These are phyloP conservation scores for Tipula lateralis DNA, from an alignment of 2,888 invertebrate genomes.

Conservation along the genomic window DNA sequence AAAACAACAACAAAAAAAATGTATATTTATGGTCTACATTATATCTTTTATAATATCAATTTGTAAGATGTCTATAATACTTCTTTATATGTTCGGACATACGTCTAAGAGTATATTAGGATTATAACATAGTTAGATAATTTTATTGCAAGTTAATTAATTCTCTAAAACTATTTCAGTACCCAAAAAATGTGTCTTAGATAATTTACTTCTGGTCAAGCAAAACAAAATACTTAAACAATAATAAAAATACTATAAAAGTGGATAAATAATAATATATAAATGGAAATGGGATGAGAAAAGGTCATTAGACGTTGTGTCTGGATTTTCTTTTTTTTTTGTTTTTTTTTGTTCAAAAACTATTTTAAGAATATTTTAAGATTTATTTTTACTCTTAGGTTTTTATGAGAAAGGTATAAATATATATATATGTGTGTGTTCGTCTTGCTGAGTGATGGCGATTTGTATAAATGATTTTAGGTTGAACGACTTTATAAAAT, in stretches of 20 bases:
- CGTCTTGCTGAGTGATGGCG: background rate
- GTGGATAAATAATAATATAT: background rate
- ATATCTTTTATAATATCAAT: background rate
- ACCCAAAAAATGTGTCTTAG: background rate
- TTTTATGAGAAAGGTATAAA: background rate
- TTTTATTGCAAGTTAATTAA: background rate
- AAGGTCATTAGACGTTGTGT: conserved; percentile 11
- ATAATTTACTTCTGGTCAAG: background rate
- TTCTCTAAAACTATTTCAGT: background rate
- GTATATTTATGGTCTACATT: background rate
- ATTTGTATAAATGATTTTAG: background rate
- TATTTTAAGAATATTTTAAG: background rate
- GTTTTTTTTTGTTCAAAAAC: too few relatives aligned
- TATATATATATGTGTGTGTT: background rate
- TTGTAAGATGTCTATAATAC: background rate
- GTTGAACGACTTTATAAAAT: background rate
- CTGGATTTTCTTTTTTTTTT: background rate
- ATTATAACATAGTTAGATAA: background rate
- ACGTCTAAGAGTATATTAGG: background rate
- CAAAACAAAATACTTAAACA: background rate
- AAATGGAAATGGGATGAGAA: background rate
- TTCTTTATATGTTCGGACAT: background rate
- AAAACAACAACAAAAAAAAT: too few relatives aligned
- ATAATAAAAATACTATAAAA: background rate
- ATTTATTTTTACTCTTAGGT: background rate